Conservation (phyloP, 2,888 invertebrate species). For the Sphaerophoria rueppellii region DNA sequence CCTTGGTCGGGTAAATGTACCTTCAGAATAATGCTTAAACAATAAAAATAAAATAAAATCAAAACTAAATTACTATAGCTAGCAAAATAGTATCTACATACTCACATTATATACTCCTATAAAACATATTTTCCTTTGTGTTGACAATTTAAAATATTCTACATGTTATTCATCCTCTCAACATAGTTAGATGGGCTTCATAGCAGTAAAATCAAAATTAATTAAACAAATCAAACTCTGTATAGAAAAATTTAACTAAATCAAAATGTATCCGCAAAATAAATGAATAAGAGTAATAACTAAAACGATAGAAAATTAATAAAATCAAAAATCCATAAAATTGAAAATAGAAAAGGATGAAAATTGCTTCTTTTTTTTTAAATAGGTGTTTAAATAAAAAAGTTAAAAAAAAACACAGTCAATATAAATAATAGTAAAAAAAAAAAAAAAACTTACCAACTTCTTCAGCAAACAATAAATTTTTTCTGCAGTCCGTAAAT, state of each 20-base stretch:
- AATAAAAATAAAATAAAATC: constrained; percentile 35
- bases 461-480: background rate
- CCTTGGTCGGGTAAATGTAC: constrained; percentile 51
- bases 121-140: constrained; percentile 35
- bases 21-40: constrained; percentile 42
- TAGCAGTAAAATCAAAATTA: constrained; percentile 82
- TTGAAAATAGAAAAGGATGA: constrained; percentile 38
- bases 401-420: constrained; percentile 38
- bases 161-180: constrained; percentile 66
- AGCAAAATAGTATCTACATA: constrained; percentile 35
- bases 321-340: constrained; percentile 57
- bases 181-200: constrained; percentile 79
- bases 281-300: constrained; percentile 20
- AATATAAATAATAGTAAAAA: constrained; percentile 59
- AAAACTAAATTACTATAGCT: constrained; percentile 50
- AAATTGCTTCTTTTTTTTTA: constrained; percentile 32
- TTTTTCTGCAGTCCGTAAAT: constrained; percentile 12
- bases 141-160: constrained; percentile 12
- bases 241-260: constrained; percentile 47
- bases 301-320: constrained; percentile 35
- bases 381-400: constrained; percentile 63
- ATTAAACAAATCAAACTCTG: constrained; percentile 65
- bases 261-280: constrained; percentile 42
- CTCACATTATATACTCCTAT: constrained; percentile 20
- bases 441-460: constrained; percentile 2